Conservation (phyloP, 1,140 invertebrate species). For the Meloidogyne chitwoodi region DNA sequence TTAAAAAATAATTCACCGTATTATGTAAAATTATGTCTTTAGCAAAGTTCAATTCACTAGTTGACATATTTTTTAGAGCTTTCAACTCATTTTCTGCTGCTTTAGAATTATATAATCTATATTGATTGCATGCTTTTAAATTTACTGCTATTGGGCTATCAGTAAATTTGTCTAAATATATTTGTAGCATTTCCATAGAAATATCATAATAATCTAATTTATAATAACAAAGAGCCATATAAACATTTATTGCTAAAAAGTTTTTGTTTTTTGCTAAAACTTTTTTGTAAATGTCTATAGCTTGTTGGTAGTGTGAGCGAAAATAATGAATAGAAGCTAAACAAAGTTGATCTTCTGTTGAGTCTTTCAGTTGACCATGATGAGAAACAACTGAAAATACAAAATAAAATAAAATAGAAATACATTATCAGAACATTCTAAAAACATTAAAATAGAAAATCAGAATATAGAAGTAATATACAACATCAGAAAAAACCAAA, state of each 20-base stretch:
- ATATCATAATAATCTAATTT: constrained; percentile 79
- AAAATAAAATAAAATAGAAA: too few species aligned
- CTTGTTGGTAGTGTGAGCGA: constrained; percentile 90
- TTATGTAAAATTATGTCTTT: constrained; percentile 82
- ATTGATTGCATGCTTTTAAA: constrained; percentile 83
- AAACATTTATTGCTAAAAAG: constrained; percentile 88
- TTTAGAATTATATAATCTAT: constrained; percentile 85
- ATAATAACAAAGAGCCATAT: constrained; percentile 94
- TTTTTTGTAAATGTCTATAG: constrained; percentile 96
- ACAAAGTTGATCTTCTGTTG: constrained; percentile 84
- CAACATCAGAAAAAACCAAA: neutral
- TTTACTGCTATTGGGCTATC: constrained; percentile 92
- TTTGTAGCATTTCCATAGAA: constrained; percentile 77
- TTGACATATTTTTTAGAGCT: constrained; percentile 41
- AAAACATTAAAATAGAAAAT: too few species aligned
- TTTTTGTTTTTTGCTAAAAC: constrained; percentile 84
- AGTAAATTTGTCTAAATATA: constrained; percentile 84
- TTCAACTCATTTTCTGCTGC: constrained; percentile 71
- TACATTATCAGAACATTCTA: too few species aligned
- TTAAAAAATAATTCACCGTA: constrained; percentile 66
- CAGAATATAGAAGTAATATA: too few species aligned
- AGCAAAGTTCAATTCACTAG: constrained; percentile 40
- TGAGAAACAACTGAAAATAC: constrained; percentile 57
- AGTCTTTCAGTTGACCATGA: constrained; percentile 78
- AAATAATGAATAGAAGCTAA: constrained; percentile 93